These are phyloP conservation scores for Xestia rhomboidea DNA, from an alignment of 2,888 invertebrate species.

Conservation along the genomic window DNA sequence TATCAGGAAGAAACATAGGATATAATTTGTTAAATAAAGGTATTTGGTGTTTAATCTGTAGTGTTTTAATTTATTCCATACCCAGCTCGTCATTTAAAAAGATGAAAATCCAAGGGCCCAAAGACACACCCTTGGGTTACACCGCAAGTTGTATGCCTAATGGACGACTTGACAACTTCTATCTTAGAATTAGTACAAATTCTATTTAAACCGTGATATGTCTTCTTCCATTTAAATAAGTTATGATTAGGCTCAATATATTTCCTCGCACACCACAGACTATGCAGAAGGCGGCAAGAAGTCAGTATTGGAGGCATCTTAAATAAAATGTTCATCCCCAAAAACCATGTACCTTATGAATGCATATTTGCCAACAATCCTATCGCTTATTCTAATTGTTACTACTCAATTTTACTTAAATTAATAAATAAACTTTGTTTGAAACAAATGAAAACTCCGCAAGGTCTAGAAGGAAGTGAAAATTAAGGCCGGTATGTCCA, in stretches of 20 bases:
- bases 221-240: neutral
- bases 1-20: too few relatives aligned
- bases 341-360: neutral
- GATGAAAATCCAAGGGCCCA: neutral
- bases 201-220: neutral
- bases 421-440: neutral
- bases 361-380: neutral
- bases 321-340: neutral
- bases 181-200: too few relatives aligned
- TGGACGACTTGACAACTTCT: too few relatives aligned
- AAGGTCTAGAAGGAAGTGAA: too few relatives aligned
- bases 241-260: too few relatives aligned
- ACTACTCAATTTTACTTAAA: neutral
- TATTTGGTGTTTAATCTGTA: too few relatives aligned
- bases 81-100: too few relatives aligned
- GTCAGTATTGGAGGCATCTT: neutral
- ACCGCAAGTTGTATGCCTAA: neutral
- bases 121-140: constrained; percentile 2
- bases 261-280: neutral
- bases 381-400: neutral
- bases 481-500: too few relatives aligned
- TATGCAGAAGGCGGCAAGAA: neutral
- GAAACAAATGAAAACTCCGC: neutral
- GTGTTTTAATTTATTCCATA: too few relatives aligned
- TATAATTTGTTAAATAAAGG: too few relatives aligned